These are phyloP conservation scores for Gymnoscopelus braueri DNA, from an alignment of 2,797 vertebrate genomes.

Conservation along the genomic window DNA sequence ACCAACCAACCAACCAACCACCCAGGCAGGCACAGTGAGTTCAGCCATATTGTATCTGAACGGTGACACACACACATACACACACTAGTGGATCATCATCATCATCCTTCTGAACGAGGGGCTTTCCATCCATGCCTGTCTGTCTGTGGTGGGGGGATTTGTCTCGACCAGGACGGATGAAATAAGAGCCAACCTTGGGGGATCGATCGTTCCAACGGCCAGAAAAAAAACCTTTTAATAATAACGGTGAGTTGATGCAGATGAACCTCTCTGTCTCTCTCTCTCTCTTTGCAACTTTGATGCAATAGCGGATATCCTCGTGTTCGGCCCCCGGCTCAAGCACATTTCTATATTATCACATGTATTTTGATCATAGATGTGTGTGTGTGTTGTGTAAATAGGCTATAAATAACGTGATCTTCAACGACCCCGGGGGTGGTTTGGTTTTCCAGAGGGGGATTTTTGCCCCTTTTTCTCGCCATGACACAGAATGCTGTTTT, in stretches of 20 bases:
- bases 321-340: slow-evolving; percentile 31
- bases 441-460: too few species aligned
- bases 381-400: neutral
- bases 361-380: neutral
- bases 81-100: slow-evolving; percentile 60
- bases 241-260: slow-evolving; percentile 62
- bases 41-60: slow-evolving; percentile 65
- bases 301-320: slow-evolving; percentile 71
- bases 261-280: slow-evolving; percentile 33
- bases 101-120: slow-evolving; percentile 45
- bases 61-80: too few species aligned
- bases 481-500: too few species aligned
- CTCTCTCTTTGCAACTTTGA: slow-evolving; percentile 64
- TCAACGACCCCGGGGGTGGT: too few species aligned
- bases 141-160: slow-evolving; percentile 38
- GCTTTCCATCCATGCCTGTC: slow-evolving; percentile 22
- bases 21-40: too few species aligned
- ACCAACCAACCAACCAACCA: slow-evolving; percentile 63
- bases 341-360: neutral
- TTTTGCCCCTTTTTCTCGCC: too few species aligned
- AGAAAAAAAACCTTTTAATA: too few species aligned
- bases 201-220: too few species aligned
- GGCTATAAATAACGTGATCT: neutral
- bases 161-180: slow-evolving; percentile 9
- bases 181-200: slow-evolving; percentile 11